Percentiles rank a stretch among this genome's conserved stretches.
Evolutionary conservation across 2,797 vertebrate species (phyloP).

Genomic region (Threskiornis aethiopicus): DNA sequence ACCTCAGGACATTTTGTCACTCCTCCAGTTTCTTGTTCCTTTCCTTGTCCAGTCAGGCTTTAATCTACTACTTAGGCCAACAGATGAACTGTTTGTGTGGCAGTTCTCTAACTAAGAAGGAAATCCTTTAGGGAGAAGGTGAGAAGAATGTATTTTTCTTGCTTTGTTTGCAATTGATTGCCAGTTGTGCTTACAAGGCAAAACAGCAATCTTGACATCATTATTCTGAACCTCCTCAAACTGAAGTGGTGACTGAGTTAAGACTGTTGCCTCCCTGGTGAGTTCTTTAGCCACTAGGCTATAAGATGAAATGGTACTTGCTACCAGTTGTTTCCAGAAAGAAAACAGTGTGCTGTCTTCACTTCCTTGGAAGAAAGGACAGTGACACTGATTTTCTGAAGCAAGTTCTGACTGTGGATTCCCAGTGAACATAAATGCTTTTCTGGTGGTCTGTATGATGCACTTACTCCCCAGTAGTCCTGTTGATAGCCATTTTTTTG

Average conservation of each 20-base stretch:
- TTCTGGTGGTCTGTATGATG: neutral
- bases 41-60: neutral
- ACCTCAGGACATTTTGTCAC: neutral
- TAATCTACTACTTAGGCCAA: neutral
- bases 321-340: neutral
- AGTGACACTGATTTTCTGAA: neutral
- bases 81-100: neutral
- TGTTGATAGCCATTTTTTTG: neutral
- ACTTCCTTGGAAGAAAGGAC: neutral
- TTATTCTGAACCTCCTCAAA: neutral
- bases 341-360: neutral
- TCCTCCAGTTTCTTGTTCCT: neutral
- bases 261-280: neutral
- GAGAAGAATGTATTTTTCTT: neutral
- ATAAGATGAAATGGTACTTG: neutral
- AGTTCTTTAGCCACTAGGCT: neutral
- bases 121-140: neutral
- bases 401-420: neutral
- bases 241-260: neutral
- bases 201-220: neutral
- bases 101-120: neutral
- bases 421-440: neutral
- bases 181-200: neutral
- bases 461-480: neutral
- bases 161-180: neutral